Base-by-base conservation (phyloP, 2,888 invertebrate genomes). In the Caenorhabditis panamensis region DNA sequence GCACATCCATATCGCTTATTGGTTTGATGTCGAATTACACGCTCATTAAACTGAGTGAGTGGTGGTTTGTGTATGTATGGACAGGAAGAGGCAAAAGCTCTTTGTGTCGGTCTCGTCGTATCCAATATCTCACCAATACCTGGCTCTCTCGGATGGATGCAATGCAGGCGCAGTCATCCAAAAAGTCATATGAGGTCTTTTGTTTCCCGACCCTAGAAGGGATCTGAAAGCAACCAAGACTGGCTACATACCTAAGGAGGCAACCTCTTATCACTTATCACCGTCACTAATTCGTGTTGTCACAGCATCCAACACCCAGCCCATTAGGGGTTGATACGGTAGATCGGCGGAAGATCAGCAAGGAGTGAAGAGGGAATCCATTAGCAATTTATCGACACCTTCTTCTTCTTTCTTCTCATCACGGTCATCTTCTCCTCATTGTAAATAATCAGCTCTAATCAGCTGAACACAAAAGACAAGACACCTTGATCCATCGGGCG, bases 31-130 rank as follows among this genome's bases (percentile, higher is more conserved):
- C 67, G 78, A 79, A 79, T 79, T 79, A 79, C 73, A 80, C 79
- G 79, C 79, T 80, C 79, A 80, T 80, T 80, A 80, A 80, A 73
- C 79, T 80, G 79, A 80, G 79, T 80, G 79, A 79, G 78, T 71
- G 71, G 63, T 73, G 4, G n/a, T n/a, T 72, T 20, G 53, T 54
- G 63, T 77, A 64, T 62, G 56, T 69, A 56, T 68, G 61, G 62
- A 31, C 31, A 4, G n/a, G n/a, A n/a, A n/a, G n/a, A n/a, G n/a
- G n/a, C 31, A 31, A 68, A 68, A 76, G 68, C 68, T 76, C 69
- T 77, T 76, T 67, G 67, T 62, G 8, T 9, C 9, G 36, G 36
- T 22, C 58, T 36, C 61, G 18, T 53, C 61, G 61, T 77, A 77
- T 77, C 76, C 76, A 77, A 77, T 77, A 77, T 77, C 76, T 41